These are phyloP conservation scores for Drosophila leontia DNA, from an alignment of 1,140 invertebrate species.

Conservation along the genomic window DNA sequence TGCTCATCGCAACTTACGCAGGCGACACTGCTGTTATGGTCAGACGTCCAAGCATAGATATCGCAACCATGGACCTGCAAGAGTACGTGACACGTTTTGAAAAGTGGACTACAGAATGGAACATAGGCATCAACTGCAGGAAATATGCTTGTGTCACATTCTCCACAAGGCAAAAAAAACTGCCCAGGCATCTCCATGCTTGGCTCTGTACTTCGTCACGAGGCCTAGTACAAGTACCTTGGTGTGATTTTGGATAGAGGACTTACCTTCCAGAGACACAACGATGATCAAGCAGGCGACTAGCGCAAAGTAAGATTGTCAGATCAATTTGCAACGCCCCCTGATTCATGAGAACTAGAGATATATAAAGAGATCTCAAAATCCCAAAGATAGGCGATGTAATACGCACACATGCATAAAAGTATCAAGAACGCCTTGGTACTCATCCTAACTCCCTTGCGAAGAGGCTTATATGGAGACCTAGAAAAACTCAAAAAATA, in stretches of 20 bases:
- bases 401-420: no score
- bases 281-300: neutral
- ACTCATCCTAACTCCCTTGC: no score
- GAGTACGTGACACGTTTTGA: neutral
- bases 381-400: no score
- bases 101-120: neutral
- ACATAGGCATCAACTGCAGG: conserved; percentile 1
- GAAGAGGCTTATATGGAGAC: no score
- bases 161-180: no score
- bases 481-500: no score
- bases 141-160: neutral
- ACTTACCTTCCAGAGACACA: conserved; percentile 3
- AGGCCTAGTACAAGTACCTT: conserved; percentile 9
- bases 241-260: conserved; percentile 14
- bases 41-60: neutral
- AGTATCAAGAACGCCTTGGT: no score
- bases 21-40: neutral
- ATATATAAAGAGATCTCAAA: no score
- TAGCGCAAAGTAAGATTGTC: conserved; percentile 2
- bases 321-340: conserved; percentile 5
- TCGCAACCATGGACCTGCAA: no score
- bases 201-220: neutral
- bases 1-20: no score
- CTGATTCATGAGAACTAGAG: no score
- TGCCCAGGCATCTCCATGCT: conserved; percentile 4